Conservation (phyloP, 92 coral and sea anemone species). For the Paramuricea clavata region DNA sequence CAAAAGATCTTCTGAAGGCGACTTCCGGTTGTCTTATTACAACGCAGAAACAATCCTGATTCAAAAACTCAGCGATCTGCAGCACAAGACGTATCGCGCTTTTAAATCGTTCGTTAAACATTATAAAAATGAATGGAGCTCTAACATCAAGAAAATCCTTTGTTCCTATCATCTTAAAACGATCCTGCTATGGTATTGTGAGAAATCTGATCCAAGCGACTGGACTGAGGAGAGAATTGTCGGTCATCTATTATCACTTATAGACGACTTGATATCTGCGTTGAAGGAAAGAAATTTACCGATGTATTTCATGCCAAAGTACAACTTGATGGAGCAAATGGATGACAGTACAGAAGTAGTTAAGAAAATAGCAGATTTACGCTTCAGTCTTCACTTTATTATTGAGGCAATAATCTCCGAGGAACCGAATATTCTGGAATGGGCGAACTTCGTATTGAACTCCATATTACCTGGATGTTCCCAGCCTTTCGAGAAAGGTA, state of each 20-base stretch:
- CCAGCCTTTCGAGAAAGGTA: neutral
- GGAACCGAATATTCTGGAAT: neutral
- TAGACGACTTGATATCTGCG: conserved; percentile 27
- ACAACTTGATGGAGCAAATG: conserved; percentile 7
- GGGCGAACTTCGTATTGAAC: neutral
- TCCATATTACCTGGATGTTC: neutral
- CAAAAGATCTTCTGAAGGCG: conserved; percentile 28
- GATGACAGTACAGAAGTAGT: neutral
- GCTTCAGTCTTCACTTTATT: neutral
- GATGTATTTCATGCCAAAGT: conserved; percentile 63
- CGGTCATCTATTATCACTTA: conserved; percentile 21
- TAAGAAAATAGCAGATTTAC: neutral
- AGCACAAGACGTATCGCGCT: conserved; percentile 22
- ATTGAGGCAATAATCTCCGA: neutral
- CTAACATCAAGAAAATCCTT: neutral
- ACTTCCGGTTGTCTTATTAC: conserved; percentile 36
- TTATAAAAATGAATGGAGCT: conserved; percentile 20
- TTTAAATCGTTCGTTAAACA: conserved; percentile 21
- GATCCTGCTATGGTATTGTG: conserved; percentile 61
- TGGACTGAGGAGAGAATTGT: conserved; percentile 50
- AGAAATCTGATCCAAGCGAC: conserved; percentile 19
- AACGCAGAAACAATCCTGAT: conserved; percentile 9
- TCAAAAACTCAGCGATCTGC: neutral
- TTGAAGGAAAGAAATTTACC: conserved; percentile 41
- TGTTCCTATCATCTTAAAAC: conserved; percentile 55